Percentiles rank a stretch among this genome's conserved stretches.
phyloP scores from a whole-genome alignment of 1,140 invertebrate genomes.

The Lutraria rhynchaena region DNA sequence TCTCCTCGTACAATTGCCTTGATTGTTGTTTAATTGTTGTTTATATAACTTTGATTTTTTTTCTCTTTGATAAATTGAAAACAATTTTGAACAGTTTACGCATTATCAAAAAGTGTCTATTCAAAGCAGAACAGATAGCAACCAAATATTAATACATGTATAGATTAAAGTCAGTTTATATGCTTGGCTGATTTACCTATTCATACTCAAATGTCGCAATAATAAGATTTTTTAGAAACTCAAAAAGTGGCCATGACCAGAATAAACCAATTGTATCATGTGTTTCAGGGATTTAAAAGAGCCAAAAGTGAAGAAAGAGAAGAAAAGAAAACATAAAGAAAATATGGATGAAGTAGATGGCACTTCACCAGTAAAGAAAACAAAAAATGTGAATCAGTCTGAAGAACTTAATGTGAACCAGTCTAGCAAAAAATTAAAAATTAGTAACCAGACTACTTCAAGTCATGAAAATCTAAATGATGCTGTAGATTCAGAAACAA shows the following conservation, averaged over 20 bases:
- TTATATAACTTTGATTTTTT: too few species aligned
- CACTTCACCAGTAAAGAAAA: background rate
- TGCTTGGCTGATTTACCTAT: background rate
- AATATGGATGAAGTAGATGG: conserved; percentile 5
- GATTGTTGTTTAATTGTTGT: too few species aligned
- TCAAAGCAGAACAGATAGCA: background rate
- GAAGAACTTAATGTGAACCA: background rate
- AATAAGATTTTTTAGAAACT: too few species aligned
- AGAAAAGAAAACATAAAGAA: background rate
- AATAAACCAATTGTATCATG: background rate
- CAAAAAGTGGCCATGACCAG: too few species aligned
- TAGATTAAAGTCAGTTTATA: background rate
- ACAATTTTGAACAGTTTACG: too few species aligned
- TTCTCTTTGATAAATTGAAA: too few species aligned
- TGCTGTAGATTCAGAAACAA: too few species aligned
- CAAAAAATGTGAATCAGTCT: background rate
- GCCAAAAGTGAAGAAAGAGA: background rate
- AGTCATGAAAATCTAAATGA: too few species aligned
- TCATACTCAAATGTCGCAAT: background rate
- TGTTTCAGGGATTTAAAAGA: background rate
- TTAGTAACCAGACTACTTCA: background rate
- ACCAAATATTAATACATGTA: background rate
- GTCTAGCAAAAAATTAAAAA: background rate
- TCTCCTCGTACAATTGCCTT: too few species aligned
- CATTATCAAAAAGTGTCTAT: too few species aligned